These are phyloP conservation scores for Dorcus hopei DNA, from an alignment of 2,888 invertebrate species.

Conservation along the genomic window DNA sequence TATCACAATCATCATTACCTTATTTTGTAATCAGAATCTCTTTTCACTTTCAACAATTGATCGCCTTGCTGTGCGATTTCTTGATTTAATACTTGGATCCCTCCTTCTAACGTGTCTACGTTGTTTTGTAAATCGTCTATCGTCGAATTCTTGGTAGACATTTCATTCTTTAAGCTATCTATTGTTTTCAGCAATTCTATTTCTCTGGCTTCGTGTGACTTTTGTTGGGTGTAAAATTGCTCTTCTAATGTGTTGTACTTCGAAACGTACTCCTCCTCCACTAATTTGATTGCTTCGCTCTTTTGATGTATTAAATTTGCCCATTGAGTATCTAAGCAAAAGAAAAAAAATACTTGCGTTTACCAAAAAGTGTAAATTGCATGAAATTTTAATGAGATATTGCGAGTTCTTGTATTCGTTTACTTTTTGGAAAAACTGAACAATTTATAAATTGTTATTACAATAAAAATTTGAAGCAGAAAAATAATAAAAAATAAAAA, in stretches of 20 bases:
- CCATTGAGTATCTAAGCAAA: slow-evolving; percentile 59
- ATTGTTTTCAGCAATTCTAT: slow-evolving; percentile 47
- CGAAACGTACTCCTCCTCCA: slow-evolving; percentile 60
- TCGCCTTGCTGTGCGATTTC: slow-evolving; percentile 46
- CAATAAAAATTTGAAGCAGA: too few species aligned
- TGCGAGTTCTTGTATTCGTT: too few species aligned
- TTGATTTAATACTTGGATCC: slow-evolving; percentile 48
- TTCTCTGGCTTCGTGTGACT: slow-evolving; percentile 45
- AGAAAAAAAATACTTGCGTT: slow-evolving; percentile 1
- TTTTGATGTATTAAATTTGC: slow-evolving; percentile 62
- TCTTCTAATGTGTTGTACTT: slow-evolving; percentile 50
- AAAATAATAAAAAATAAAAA: too few species aligned
- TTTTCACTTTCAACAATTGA: slow-evolving; percentile 39
- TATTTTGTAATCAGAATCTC: slow-evolving; percentile 47
- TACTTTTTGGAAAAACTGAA: too few species aligned
- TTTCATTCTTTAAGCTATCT: slow-evolving; percentile 45
- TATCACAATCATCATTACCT: slow-evolving; percentile 41
- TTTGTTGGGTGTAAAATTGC: slow-evolving; percentile 47
- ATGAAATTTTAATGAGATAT: too few species aligned
- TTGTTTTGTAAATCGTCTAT: slow-evolving; percentile 49
- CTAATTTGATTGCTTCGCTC: slow-evolving; percentile 57
- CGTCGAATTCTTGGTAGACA: slow-evolving; percentile 42
- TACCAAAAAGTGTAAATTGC: neutral
- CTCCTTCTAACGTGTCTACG: slow-evolving; percentile 48
- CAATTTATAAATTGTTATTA: too few species aligned